Base-by-base conservation (phyloP, 2,888 invertebrate species). In the Trichacis sp. region DNA sequence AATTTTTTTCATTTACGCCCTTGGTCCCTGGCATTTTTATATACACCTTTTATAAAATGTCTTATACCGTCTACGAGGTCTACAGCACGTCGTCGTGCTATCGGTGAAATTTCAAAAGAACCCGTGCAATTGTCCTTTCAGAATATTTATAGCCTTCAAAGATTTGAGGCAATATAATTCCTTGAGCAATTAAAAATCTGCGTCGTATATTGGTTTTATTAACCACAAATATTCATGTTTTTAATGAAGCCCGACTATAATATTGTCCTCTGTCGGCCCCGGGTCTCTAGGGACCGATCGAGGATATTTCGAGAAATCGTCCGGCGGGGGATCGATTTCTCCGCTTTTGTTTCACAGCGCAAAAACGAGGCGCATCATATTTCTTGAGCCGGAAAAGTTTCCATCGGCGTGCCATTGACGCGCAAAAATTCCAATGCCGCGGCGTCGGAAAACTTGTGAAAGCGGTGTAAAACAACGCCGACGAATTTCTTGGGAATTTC, bases 61-160 rank as follows among this genome's bases (percentile, higher is more conserved):
- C 24, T 56, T 46, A 47, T 56, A 51, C 57, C 53, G 52, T 38
- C 52, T 58, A 54, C 42, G 54, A 54, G 50, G 57, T 51, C 58
- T 54, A 43, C 46, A 58, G 43, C 38, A 53, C 51, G 51, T n/a
- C n/a, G n/a, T n/a, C n/a, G 52, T 36, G 56, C 48, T 47, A 55
- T 59, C 58, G 51, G 58, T 59, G 45, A 60, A 64, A 59, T 64
- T 64, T 64, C 55, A 60, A 64, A 64, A 64, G 57, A 64, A 64
- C 52, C 63, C 57, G 50, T 51, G 64, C 64, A 64, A 64, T 64
- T 64, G 64, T 50, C 58, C 58, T 58, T 64, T 64, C 54, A 54
- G 54, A 57, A 60, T 60, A 60, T 64, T 64, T 59, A 64, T 56
- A 56, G 46, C 60, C 56, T 59, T 51, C 53, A 53, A 56, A 59